Base-by-base conservation (phyloP, 1,140 invertebrate species). In the Olivierus martensii region DNA sequence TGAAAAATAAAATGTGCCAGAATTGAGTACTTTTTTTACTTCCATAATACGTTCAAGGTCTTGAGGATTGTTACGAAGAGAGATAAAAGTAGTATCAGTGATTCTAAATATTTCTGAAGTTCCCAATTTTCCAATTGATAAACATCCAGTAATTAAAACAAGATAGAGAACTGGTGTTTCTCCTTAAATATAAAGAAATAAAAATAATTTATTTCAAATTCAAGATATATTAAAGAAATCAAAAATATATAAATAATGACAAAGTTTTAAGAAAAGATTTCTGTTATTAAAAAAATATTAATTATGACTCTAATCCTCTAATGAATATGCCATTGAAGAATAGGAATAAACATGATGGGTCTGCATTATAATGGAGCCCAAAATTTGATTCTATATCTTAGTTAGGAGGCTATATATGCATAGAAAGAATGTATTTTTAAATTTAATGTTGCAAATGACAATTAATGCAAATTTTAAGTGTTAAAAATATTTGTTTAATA, bases 1-100 rank as follows among this genome's bases (percentile, higher is more conserved):
- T 2, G 89, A 87, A 69, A 97, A 96, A 66, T 96, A 97, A 69
- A 96, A 96, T 15, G 91, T 94, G 11, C 92, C 92, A 19, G 91
- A 95, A 69, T 91, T 95, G 3, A 98, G 72, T 35, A 98, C 72
- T 52, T 61, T 59, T 41, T 83, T 71, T 12, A 90, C 78, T 67
- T 93, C 81, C 53, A 77, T 71, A 60, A 92, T 80, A 66, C 82
- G 73, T 58, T 89, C 86, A 61, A 88, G 83, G 64, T 87, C 78
- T 61, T 79, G 76, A 51, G 80, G 76, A 14, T 60, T 59, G 65
- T 87, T 84, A 64, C 84, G 79, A 44, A 96, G 70, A 3, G 91
- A 87, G 2, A 94, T 73, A 67, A 95, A 90, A 61, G 82, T 79
- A 0, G 88, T 88, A 66, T 91, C 86, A 0, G 88, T 94, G 41